phyloP scores from a whole-genome alignment of 2,113 vertebrate species.

The Dasypus novemcinctus region DNA sequence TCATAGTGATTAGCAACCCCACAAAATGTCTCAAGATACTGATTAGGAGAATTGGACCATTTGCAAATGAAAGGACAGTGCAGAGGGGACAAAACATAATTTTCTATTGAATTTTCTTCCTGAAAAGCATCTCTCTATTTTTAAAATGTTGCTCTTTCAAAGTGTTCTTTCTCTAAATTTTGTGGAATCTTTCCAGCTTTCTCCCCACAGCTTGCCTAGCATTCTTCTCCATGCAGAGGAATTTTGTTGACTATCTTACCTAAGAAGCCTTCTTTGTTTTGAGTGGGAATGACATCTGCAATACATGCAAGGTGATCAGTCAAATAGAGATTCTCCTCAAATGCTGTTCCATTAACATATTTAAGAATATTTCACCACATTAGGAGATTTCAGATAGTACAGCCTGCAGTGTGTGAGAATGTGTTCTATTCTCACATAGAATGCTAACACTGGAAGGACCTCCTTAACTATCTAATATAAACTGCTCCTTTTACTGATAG shows the following conservation, averaged over 20 bases:
- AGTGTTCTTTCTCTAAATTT: not conserved
- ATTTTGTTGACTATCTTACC: not conserved
- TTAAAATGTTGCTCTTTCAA: not conserved
- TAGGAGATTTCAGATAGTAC: not conserved
- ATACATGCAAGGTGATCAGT: not conserved
- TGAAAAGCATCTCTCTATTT: not conserved
- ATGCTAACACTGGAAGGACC: not conserved
- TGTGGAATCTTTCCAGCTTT: not conserved
- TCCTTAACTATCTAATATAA: not conserved
- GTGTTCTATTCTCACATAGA: not conserved
- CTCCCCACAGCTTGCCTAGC: not conserved
- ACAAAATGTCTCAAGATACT: not conserved
- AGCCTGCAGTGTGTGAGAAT: not conserved
- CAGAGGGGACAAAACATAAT: not conserved
- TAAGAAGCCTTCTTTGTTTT: not conserved
- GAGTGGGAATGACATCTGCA: not conserved
- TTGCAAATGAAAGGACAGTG: not conserved
- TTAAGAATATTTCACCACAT: not conserved
- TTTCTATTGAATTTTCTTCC: constrained; percentile 39
- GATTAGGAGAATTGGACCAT: not conserved
- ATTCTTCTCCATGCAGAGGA: not conserved
- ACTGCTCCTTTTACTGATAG: not conserved
- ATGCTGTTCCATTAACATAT: not conserved
- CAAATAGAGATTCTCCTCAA: not conserved
- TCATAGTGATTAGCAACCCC: not conserved